phyloP scores from a whole-genome alignment of 2,113 vertebrate genomes.

The Eudorcas thomsonii region DNA sequence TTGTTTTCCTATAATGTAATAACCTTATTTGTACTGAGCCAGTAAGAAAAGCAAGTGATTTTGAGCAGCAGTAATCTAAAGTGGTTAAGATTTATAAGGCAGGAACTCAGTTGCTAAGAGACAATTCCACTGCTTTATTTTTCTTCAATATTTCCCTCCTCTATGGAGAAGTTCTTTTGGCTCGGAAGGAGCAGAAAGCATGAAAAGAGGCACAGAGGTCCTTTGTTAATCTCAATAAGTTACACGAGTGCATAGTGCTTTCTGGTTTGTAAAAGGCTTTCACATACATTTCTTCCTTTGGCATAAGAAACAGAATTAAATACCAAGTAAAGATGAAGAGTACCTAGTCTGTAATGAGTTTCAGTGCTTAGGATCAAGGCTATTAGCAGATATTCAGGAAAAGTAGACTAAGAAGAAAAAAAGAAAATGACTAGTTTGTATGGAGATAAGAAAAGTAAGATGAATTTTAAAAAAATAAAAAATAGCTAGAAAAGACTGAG shows the following conservation, averaged over 20 bases:
- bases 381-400: slow-evolving; percentile 42
- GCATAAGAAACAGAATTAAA: slow-evolving; percentile 63
- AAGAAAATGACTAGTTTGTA: neutral
- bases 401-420: slow-evolving; percentile 18
- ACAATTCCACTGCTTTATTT: slow-evolving; percentile 68
- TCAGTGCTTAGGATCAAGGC: slow-evolving; percentile 37
- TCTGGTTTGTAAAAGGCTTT: slow-evolving; percentile 60
- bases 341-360: slow-evolving; percentile 39
- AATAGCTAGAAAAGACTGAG: neutral
- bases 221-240: slow-evolving; percentile 64
- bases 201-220: slow-evolving; percentile 61
- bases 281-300: slow-evolving; percentile 57
- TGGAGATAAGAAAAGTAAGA: slow-evolving; percentile 13
- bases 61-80: slow-evolving; percentile 55
- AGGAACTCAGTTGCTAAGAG: slow-evolving; percentile 69
- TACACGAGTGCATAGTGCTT: slow-evolving; percentile 33
- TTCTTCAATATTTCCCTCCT: slow-evolving; percentile 69
- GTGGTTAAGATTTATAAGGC: slow-evolving; percentile 65
- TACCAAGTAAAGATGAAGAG: slow-evolving; percentile 46
- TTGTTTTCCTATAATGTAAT: slow-evolving; percentile 61
- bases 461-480: slow-evolving; percentile 2
- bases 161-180: slow-evolving; percentile 62
- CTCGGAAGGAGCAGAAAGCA: slow-evolving; percentile 59
- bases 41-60: slow-evolving; percentile 63
- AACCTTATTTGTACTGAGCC: slow-evolving; percentile 59